Conservation (phyloP, 2,113 vertebrate species). For the Psittacara wagleri region DNA sequence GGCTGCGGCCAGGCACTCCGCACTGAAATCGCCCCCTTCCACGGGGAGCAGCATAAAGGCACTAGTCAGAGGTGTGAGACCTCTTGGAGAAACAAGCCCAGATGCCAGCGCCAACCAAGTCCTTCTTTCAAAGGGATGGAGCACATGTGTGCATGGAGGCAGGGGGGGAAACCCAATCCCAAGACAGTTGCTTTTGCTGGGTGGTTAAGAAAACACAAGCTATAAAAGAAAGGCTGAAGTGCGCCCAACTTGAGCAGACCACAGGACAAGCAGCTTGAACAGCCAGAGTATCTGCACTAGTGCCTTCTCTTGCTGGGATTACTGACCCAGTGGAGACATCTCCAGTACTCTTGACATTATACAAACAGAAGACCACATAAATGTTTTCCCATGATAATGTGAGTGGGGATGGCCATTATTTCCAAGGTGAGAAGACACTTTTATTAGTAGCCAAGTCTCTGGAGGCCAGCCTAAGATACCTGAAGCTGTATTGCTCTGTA, state of each 20-base stretch:
- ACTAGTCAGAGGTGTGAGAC: not conserved
- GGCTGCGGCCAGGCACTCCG: not conserved
- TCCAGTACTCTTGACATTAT: not conserved
- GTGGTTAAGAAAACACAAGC: not conserved
- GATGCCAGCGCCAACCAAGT: not conserved
- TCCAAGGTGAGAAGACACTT: not conserved
- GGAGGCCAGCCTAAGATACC: not conserved
- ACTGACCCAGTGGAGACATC: not conserved
- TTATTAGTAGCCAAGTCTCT: not conserved
- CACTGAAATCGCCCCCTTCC: not conserved
- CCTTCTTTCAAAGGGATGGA: not conserved
- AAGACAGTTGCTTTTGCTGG: not conserved
- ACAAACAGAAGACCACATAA: not conserved
- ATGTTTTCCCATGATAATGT: not conserved
- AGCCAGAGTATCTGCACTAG: not conserved
- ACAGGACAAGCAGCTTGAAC: not conserved
- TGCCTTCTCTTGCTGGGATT: not conserved
- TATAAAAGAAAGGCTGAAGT: not conserved
- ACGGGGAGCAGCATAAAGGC: not conserved
- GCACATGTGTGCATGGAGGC: accelerated
- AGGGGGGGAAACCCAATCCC: not conserved
- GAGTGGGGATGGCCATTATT: not conserved
- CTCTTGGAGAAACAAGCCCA: not conserved
- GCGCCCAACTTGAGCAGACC: not conserved
- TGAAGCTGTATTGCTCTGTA: not conserved